Percentiles rank a stretch among this genome's conserved stretches.
These are phyloP conservation scores for Cynoglossus semilaevis DNA, from an alignment of 2,113 vertebrate genomes.

Conservation along the genomic window DNA sequence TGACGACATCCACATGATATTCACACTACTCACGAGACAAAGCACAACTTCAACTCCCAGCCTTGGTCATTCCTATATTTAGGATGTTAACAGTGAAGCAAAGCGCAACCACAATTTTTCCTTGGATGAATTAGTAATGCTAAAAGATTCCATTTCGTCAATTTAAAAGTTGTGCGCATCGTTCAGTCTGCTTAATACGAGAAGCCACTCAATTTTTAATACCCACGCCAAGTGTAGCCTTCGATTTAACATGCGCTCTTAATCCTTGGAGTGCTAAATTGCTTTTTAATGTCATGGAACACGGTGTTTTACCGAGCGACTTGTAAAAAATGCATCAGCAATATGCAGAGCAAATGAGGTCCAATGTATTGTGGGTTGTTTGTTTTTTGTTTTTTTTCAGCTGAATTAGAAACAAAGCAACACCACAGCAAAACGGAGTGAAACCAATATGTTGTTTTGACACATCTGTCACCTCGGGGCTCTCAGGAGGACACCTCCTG, in stretches of 20 bases:
- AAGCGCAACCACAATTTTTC: slow-evolving; percentile 43
- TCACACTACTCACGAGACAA: slow-evolving; percentile 20
- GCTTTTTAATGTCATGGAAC: slow-evolving; percentile 95
- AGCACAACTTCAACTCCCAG: slow-evolving; percentile 20
- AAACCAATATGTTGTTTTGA: slow-evolving; percentile 75
- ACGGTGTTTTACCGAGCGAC: slow-evolving; percentile 86
- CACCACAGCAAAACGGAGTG: slow-evolving; percentile 51
- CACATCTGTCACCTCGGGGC: slow-evolving; percentile 63
- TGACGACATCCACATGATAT: slow-evolving; percentile 35
- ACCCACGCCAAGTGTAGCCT: slow-evolving; percentile 92
- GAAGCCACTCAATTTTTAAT: slow-evolving; percentile 95
- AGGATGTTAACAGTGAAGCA: slow-evolving; percentile 18
- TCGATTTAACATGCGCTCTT: slow-evolving; percentile 98
- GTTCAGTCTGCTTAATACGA: slow-evolving; percentile 84
- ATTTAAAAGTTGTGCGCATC: slow-evolving; percentile 67
- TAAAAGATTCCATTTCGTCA: slow-evolving; percentile 74
- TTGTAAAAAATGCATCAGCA: slow-evolving; percentile 86
- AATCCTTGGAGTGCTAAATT: slow-evolving; percentile 95
- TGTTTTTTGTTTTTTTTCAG: slow-evolving; percentile 18
- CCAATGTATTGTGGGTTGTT: slow-evolving; percentile 10
- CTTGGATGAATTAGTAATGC: slow-evolving; percentile 75
- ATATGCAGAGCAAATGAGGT: slow-evolving; percentile 60
- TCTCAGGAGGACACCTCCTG: slow-evolving; percentile 49
- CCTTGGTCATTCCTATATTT: slow-evolving; percentile 39
- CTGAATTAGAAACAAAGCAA: slow-evolving; percentile 65